These are phyloP conservation scores for Carassius auratus DNA, from an alignment of 2,113 vertebrate species.

Conservation along the genomic window DNA sequence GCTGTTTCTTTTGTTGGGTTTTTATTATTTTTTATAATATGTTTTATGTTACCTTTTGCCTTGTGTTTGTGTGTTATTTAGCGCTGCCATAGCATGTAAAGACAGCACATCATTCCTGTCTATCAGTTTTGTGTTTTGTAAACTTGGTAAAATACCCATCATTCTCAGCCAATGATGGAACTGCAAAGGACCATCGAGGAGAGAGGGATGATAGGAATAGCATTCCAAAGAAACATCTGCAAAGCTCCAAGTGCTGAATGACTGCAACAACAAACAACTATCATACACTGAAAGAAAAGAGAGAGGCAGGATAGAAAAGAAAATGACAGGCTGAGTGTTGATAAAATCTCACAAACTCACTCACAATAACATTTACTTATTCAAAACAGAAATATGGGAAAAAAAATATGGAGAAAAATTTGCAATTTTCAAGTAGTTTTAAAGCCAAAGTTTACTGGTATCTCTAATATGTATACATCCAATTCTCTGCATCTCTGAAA, in stretches of 20 bases:
- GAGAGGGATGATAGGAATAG: background rate
- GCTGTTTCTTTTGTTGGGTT: no score
- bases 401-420: background rate
- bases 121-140: conserved; percentile 19
- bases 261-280: conserved; percentile 35
- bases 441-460: background rate
- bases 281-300: background rate
- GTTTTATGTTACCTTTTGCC: background rate
- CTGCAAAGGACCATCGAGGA: background rate
- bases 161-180: background rate
- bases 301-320: background rate
- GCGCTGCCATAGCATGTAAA: background rate
- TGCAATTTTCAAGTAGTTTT: background rate
- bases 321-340: background rate
- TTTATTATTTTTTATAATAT: background rate
- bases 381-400: background rate
- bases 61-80: background rate
- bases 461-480: background rate
- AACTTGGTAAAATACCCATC: background rate
- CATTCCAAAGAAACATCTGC: conserved; percentile 38
- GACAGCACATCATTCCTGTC: background rate
- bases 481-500: background rate
- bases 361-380: background rate
- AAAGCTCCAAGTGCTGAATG: conserved; percentile 36
- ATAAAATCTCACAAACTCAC: background rate